Conservation (phyloP, 2,888 invertebrate species). For the Sminthurinus aureus region DNA sequence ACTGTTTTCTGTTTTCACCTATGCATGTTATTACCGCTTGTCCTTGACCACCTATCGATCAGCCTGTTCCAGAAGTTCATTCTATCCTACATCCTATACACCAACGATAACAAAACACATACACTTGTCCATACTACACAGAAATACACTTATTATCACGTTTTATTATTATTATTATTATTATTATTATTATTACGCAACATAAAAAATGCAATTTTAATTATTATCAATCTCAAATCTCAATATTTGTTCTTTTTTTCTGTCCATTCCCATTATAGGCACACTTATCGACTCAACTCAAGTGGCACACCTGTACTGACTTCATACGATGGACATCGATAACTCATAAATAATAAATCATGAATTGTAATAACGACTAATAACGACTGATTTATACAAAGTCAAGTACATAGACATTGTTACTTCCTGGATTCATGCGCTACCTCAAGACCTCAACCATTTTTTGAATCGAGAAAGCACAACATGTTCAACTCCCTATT, state of each 20-base stretch:
- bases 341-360: slow-evolving; percentile 7
- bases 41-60: no score
- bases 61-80: no score
- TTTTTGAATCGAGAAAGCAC: not conserved
- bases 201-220: no score
- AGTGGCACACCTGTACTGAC: slow-evolving; percentile 58
- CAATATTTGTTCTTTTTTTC: not conserved
- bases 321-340: slow-evolving; percentile 57
- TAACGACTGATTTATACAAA: not conserved
- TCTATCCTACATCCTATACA: no score
- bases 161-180: no score
- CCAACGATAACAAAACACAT: no score
- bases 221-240: no score
- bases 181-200: no score
- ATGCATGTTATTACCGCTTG: no score
- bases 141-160: no score
- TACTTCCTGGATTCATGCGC: slow-evolving; percentile 27
- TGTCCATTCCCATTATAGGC: slow-evolving; percentile 47
- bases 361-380: not conserved
- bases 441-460: slow-evolving; percentile 22
- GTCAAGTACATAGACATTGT: not conserved
- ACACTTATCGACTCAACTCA: slow-evolving; percentile 54
- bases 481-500: not conserved
- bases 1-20: no score
- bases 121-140: no score